Evolutionary conservation across 2,113 vertebrate genomes (phyloP), one percentile per base, ranked within the genome.

Genomic region (Boulengerochromis microlepis): DNA sequence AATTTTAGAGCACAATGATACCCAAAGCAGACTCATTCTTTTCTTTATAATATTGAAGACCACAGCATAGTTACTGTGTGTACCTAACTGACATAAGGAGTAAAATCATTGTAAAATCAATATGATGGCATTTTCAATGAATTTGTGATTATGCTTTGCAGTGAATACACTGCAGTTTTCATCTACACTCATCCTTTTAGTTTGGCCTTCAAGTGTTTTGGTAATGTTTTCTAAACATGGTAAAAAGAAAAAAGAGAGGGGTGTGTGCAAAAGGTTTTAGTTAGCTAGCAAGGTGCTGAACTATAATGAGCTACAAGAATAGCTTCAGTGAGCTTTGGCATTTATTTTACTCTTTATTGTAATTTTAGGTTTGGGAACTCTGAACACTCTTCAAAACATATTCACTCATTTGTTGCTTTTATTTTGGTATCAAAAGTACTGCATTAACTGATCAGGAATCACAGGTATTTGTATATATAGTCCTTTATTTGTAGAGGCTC

Each of bases 391-490:
- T 74, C 22, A 74, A 18, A 18, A 71, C n/a, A 71, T 69, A 38
- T 71, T 42, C 2, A 24, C 66, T 71, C 66, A 42, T 71, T 71
- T 42, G 19, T 40, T 69, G 64, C 11, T 69, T 69, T 69, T 69
- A 40, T 69, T 38, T 38, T 69, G 35, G 35, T 7, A 74, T 16
- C 40, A 74, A 45, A 74, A 45, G 8, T 74, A 10, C 8, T 45
- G 22, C 38, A 26, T 45, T 74, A 7, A 26, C 13, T 45, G 38
- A 3, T 42, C 7, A 1, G 2, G n/a, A 26, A 18, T 45, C 42
- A 45, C 13, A 45, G 22, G 8, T 45, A 0, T 24, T 71, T 71
- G 19, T 0, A 6, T 42, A 71, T 24, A 71, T 26, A 74, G 8
- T 10, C 15, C 40, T 10, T 24, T 18, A 0, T 74, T 74, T 74